Evolutionary conservation across 1,140 invertebrate species (phyloP), one percentile per base, ranked within the genome.

Genomic region (Andrena cerasifolii): DNA sequence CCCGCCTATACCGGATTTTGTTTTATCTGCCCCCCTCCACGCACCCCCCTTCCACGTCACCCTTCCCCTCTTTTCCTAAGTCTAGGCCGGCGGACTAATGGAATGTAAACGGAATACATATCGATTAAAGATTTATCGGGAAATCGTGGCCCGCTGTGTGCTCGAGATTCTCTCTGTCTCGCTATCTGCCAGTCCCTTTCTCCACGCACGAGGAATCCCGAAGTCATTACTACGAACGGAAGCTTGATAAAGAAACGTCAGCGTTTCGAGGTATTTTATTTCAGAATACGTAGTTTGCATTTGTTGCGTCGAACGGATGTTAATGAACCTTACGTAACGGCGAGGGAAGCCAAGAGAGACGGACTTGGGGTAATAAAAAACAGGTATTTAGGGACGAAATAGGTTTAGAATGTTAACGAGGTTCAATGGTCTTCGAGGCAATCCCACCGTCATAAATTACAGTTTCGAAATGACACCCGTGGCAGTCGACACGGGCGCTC

Each of bases 1-100:
- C 74, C 85, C 88, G 79, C 62, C 73, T 74, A 82, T 71, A 78
- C 79, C 75, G 54, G 80, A 89, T 89, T 89, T 88, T 82, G 78
- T 88, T 86, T 72, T 68, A 87, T 88, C 84, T 70, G 47, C 62
- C 24, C 43, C 10, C 26, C 28, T 28, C 26, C 24, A n/a, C 16
- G 8, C 47, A 21, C 14, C 45, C 18, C n/a, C 31, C 49, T 18
- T 26, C n/a, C 18, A 53, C 45, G 16, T 43, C 36, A 26, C n/a
- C n/a, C 31, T 45, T n/a, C n/a, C 3, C 12, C 36, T 43, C 36
- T 54, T 47, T 45, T 12, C n/a, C 71, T 71, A 43, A 14, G 47
- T 79, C 59, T 31, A 45, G 43, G 31, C 59, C 16, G n/a, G 26
- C 26, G 14, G 24, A 82, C 51, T 75, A 49, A 6, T 24, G 7